Conservation (phyloP, 1,140 invertebrate species). For the Tribolium castaneum region DNA sequence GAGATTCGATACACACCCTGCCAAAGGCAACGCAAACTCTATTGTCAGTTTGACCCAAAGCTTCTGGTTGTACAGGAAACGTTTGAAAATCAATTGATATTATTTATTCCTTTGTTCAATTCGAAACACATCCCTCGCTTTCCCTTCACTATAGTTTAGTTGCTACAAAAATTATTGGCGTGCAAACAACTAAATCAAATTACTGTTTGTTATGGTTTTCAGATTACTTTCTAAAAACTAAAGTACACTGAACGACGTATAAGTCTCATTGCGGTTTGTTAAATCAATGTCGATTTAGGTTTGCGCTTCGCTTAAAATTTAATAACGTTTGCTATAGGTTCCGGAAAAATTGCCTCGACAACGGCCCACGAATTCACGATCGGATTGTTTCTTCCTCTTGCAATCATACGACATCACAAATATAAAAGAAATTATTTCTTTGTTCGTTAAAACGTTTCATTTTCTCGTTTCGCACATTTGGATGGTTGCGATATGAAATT, state of each 20-base stretch:
- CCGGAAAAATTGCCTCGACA: not conserved
- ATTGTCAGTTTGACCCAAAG: not conserved
- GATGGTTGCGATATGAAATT: too few relatives aligned
- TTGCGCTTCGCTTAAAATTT: not conserved
- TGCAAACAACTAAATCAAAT: too few relatives aligned
- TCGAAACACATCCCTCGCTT: not conserved
- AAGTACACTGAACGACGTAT: not conserved
- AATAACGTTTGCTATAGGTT: not conserved
- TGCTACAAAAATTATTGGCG: too few relatives aligned
- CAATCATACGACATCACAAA: not conserved
- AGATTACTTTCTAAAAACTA: too few relatives aligned
- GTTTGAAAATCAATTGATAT: not conserved
- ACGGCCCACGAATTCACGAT: not conserved
- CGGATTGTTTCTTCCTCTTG: not conserved
- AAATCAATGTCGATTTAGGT: not conserved
- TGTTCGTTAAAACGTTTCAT: not conserved
- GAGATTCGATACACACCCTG: not conserved
- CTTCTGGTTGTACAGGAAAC: not conserved
- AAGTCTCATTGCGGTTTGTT: not conserved
- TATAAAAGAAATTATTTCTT: not conserved
- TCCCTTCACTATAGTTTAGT: too few relatives aligned
- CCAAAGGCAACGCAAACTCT: not conserved
- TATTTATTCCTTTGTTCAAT: not conserved
- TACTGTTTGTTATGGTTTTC: too few relatives aligned
- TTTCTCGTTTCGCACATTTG: not conserved